Conservation (phyloP, 2,888 invertebrate genomes). For the Elgonia sp. region DNA sequence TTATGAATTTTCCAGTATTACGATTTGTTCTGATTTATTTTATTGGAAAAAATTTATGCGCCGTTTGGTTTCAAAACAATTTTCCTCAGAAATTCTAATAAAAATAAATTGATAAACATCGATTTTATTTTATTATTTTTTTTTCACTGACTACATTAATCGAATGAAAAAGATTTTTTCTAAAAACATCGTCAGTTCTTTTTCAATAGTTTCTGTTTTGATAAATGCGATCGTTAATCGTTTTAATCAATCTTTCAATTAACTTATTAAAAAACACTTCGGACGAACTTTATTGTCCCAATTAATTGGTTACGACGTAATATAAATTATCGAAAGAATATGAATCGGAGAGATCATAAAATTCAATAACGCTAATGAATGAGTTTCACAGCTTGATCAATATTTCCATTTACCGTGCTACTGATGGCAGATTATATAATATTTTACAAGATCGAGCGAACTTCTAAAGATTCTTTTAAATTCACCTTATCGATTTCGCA, state of each 20-base stretch:
- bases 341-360: slow-evolving; percentile 50
- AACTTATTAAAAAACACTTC: slow-evolving; percentile 44
- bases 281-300: slow-evolving; percentile 39
- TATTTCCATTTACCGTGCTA: slow-evolving; percentile 52
- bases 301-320: slow-evolving; percentile 42
- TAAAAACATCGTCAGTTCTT: too few species aligned
- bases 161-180: too few species aligned
- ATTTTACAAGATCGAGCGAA: slow-evolving; percentile 63
- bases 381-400: slow-evolving; percentile 48
- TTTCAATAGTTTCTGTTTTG: too few species aligned
- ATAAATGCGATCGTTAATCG: background rate
- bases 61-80: too few species aligned
- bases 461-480: slow-evolving; percentile 59
- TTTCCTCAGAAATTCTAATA: too few species aligned
- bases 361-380: slow-evolving; percentile 60
- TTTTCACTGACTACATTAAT: too few species aligned
- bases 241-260: slow-evolving; percentile 4
- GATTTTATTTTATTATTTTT: too few species aligned
- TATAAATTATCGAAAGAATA: slow-evolving; percentile 56
- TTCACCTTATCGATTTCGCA: slow-evolving; percentile 60
- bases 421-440: slow-evolving; percentile 57
- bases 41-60: too few species aligned
- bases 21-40: too few species aligned
- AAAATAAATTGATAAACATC: too few species aligned
- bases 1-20: too few species aligned